Base-by-base conservation (phyloP, 2,888 invertebrate species). In the Miltochrista miniata region DNA sequence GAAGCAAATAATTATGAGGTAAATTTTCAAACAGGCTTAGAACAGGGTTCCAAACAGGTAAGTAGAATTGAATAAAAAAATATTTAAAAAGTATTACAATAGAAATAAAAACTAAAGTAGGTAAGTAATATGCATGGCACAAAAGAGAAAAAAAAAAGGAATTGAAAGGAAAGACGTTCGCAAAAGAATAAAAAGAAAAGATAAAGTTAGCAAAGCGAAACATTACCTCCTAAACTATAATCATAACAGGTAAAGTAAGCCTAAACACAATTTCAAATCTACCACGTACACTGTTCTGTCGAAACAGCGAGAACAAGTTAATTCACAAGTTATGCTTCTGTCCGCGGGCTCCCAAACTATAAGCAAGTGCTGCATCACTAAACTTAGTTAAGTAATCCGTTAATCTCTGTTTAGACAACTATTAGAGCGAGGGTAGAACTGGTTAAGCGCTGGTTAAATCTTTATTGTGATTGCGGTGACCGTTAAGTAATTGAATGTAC, bases 361-460 rank as follows among this genome's bases (percentile, higher is more conserved):
- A 63, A 44, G 45, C 46, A 62, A 63, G 59, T 58, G 54, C 58
- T 63, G 66, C 68, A 69, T 70, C 64, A 65, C 54, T 64, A 64
- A 66, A 69, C 72, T 63, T 63, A 72, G 64, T 72, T 59, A 56
- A 67, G 51, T 64, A 73, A 77, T 72, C 70, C 68, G 64, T 64
- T 79, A 74, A 80, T 74, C 75, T 72, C 72, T 72, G 74, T 73
- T 73, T 72, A 72, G 73, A 72, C 72, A 76, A 64, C 71, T 72
- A 70, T 73, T 73, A 75, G 62, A 69, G 66, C 58, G 65, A 52
- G 68, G 60, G 65, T 60, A 60, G 39, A 37, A 33, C 31, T 49
- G 48, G 56, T 64, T 61, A 49, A 63, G 61, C 57, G 56, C 46
- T 51, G 42, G 54, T 59, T 57, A 66, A 67, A 64, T 58, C 58